A percentile compares a stretch with the other conserved stretches of the same genome.
phyloP scores from a whole-genome alignment of 92 coral and sea anemone genomes.

The Virgularia gustaviana region DNA sequence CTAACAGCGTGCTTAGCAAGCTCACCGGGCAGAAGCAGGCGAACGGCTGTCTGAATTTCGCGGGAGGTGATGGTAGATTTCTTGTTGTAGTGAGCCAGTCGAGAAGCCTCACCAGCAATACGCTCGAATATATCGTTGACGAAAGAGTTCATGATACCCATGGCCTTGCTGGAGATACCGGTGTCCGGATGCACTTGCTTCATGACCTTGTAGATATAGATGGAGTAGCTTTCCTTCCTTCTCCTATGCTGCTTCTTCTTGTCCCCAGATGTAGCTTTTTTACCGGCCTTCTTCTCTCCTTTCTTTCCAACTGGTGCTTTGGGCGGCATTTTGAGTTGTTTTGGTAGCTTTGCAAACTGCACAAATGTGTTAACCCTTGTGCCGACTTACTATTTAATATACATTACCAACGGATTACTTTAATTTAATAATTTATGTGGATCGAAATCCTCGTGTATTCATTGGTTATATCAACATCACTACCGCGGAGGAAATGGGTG shows the following conservation, averaged over 20 bases:
- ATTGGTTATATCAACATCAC: constrained; percentile 43
- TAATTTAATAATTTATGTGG: constrained; percentile 42
- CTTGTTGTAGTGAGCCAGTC: constrained; percentile 4
- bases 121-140: constrained; percentile 63
- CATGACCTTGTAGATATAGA: constrained; percentile 67
- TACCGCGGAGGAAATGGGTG: constrained; percentile 42
- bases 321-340: constrained; percentile 52
- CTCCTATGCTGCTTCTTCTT: constrained; percentile 50
- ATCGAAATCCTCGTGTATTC: constrained; percentile 52
- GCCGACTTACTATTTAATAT: constrained; percentile 49
- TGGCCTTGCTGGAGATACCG: constrained; percentile 68
- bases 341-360: constrained; percentile 46
- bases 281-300: constrained; percentile 64
- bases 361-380: constrained; percentile 1
- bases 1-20: too few relatives aligned
- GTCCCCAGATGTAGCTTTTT: constrained; percentile 55
- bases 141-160: constrained; percentile 78
- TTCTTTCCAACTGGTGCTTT: constrained; percentile 60
- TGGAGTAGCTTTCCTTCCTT: constrained; percentile 58
- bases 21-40: constrained; percentile 56
- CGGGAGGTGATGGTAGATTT: not conserved
- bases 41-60: constrained; percentile 30
- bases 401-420: constrained; percentile 40
- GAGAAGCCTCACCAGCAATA: constrained; percentile 17
- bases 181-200: constrained; percentile 75